Evolutionary conservation across 2,797 vertebrate species (phyloP).

Genomic region (Urophycis tenuis): DNA sequence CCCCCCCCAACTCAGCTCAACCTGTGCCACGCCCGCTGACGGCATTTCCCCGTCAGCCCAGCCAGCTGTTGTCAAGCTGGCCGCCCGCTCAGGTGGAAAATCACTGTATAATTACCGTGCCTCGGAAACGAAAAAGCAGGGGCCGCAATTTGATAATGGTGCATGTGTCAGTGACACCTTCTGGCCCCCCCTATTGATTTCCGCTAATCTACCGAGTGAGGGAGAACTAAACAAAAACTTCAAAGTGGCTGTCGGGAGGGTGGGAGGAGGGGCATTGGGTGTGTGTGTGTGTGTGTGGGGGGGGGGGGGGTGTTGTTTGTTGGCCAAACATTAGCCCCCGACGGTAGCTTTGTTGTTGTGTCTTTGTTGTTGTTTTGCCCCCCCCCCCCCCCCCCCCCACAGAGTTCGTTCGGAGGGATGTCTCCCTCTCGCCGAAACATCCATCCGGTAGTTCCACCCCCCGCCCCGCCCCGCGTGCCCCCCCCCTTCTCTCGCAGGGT

Average conservation of each 20-base stretch:
- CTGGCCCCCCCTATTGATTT: constrained; percentile 11
- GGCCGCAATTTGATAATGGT: neutral
- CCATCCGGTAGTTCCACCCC: neutral
- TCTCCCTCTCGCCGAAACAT: neutral
- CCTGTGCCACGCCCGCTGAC: neutral
- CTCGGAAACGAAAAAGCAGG: neutral
- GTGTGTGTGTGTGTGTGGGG: too few species aligned
- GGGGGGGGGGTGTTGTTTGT: neutral
- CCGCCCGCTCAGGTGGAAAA: constrained; percentile 10
- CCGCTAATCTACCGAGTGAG: neutral
- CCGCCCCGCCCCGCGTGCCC: neutral
- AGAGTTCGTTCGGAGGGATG: neutral
- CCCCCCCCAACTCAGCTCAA: too few species aligned
- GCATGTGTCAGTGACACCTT: neutral
- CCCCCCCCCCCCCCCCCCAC: too few species aligned
- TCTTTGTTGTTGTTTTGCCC: neutral
- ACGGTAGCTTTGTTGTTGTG: neutral
- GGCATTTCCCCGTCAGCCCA: neutral
- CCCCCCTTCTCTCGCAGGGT: neutral
- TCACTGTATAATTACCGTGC: constrained; percentile 9
- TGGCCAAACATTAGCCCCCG: neutral
- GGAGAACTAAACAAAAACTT: neutral
- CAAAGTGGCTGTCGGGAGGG: neutral
- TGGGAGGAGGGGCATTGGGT: too few species aligned
- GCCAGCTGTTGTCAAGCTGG: constrained; percentile 9